phyloP scores from a whole-genome alignment of 2,888 invertebrate species.

The Piscicola geometra region DNA sequence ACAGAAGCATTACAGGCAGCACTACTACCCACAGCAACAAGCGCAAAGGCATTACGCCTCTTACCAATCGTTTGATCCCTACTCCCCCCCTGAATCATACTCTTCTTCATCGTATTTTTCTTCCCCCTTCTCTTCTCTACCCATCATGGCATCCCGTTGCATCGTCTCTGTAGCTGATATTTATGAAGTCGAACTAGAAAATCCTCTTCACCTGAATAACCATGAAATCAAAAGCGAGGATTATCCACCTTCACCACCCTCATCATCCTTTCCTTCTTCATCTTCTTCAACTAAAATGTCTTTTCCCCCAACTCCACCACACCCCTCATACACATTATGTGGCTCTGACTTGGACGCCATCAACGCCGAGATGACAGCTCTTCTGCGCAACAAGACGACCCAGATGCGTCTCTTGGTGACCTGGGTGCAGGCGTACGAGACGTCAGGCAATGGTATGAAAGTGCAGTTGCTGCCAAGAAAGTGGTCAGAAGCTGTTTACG shows the following conservation, averaged over 20 bases:
- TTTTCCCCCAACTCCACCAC: background rate
- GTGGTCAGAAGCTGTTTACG: constrained; percentile 12
- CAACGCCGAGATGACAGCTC: constrained; percentile 5
- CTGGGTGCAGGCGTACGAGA: constrained; percentile 29
- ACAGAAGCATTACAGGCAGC: background rate
- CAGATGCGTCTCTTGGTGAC: constrained; percentile 3
- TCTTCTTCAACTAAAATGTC: background rate
- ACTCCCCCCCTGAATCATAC: background rate
- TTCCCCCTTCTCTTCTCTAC: background rate
- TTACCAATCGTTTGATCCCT: background rate
- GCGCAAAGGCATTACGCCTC: background rate
- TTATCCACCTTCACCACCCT: background rate
- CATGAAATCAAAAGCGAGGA: background rate
- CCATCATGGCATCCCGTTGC: constrained; percentile 8
- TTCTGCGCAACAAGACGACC: background rate
- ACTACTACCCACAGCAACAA: background rate
- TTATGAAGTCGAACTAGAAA: background rate
- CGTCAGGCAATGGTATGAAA: constrained; percentile 10
- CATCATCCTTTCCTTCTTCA: background rate
- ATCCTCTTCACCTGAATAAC: background rate
- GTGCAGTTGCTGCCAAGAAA: constrained; percentile 14
- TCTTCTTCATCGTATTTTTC: background rate
- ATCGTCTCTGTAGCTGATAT: constrained; percentile 15
- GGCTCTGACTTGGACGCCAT: constrained; percentile 23
- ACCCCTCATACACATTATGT: constrained; percentile 25